Evolutionary conservation across 1,140 invertebrate genomes (phyloP).

Genomic region (Eriocheir sinensis): DNA sequence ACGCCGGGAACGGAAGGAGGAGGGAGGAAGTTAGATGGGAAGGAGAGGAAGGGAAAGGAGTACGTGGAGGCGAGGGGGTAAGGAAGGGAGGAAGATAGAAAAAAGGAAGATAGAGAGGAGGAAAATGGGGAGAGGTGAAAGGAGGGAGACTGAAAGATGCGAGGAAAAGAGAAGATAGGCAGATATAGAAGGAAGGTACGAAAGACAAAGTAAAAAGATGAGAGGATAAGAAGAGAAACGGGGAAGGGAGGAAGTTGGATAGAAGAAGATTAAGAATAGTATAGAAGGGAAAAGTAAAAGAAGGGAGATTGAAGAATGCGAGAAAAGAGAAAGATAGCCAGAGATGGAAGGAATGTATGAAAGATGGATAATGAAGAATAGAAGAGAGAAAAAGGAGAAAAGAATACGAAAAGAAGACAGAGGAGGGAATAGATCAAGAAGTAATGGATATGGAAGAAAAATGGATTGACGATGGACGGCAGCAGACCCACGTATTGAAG

Average conservation of each 20-base stretch:
- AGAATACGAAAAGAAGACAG: too few species aligned
- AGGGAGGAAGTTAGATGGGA: not conserved
- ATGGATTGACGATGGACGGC: not conserved
- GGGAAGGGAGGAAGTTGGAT: not conserved
- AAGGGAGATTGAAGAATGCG: not conserved
- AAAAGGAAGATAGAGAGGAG: not conserved
- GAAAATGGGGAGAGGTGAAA: not conserved
- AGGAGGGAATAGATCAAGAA: not conserved
- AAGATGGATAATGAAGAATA: too few species aligned
- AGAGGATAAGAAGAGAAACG: not conserved
- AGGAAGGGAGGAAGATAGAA: not conserved
- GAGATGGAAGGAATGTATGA: too few species aligned
- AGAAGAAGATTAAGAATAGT: not conserved
- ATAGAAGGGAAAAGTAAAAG: not conserved
- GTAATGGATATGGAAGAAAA: not conserved
- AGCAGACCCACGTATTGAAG: too few species aligned
- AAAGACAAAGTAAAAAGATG: not conserved
- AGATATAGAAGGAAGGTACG: not conserved
- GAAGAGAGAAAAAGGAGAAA: too few species aligned
- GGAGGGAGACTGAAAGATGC: not conserved
- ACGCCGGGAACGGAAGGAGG: not conserved
- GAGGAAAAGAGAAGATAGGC: not conserved
- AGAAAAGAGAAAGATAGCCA: not conserved
- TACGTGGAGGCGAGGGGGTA: not conserved
- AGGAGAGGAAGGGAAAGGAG: not conserved